These are phyloP conservation scores for Gymnocypris eckloni DNA, from an alignment of 2,797 vertebrate genomes.

Conservation along the genomic window DNA sequence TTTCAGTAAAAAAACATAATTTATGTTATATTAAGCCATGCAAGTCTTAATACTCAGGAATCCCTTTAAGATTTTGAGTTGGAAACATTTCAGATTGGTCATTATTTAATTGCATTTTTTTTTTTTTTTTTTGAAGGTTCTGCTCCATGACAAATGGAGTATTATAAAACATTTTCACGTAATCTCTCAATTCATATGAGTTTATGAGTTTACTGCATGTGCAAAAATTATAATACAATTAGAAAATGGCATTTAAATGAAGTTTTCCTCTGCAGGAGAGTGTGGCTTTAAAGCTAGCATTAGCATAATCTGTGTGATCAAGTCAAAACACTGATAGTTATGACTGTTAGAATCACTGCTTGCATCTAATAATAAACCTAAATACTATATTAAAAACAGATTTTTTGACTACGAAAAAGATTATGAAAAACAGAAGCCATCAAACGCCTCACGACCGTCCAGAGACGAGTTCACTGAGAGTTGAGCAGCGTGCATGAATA, in stretches of 20 bases:
- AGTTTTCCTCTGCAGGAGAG: not conserved
- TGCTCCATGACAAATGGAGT: not conserved
- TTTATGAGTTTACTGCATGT: not conserved
- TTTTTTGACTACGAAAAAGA: not conserved
- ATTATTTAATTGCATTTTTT: not conserved
- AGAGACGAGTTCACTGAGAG: not conserved
- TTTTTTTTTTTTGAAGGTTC: not conserved
- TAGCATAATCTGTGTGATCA: conserved; percentile 15
- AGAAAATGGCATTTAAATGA: not conserved
- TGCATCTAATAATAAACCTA: not conserved
- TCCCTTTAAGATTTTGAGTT: not conserved
- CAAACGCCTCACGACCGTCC: conserved; percentile 1
- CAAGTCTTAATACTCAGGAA: no score
- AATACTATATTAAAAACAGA: not conserved
- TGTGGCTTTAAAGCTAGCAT: not conserved
- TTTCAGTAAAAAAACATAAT: no score
- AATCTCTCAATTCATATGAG: not conserved
- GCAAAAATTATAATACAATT: not conserved
- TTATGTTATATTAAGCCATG: no score
- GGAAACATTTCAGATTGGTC: no score
- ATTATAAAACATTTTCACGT: not conserved
- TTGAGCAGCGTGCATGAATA: not conserved
- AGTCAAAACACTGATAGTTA: conserved; percentile 15
- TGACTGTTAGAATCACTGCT: not conserved
- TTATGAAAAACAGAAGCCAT: conserved; percentile 17